phyloP scores from a whole-genome alignment of 2,113 vertebrate genomes.

The Anarrhichthys ocellatus region DNA sequence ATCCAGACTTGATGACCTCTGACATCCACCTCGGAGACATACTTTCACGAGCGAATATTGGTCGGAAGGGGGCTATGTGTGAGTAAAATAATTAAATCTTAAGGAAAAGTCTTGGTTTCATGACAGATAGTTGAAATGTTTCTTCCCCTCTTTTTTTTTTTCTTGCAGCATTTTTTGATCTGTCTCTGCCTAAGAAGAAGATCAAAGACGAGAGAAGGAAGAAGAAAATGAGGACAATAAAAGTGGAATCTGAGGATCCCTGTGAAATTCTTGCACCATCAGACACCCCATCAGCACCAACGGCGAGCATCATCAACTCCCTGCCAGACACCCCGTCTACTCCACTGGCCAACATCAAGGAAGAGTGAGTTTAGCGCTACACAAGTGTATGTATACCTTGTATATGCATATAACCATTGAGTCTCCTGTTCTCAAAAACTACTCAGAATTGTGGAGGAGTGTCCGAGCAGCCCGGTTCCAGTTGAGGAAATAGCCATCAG shows the following conservation, averaged over 20 bases:
- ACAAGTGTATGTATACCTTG: background rate
- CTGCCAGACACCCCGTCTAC: conserved; percentile 84
- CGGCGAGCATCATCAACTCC: conserved; percentile 65
- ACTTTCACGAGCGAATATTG: conserved; percentile 92
- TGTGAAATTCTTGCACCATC: conserved; percentile 84
- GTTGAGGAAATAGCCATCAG: conserved; percentile 93
- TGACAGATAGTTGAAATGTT: background rate
- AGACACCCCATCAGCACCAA: conserved; percentile 65
- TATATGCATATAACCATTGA: background rate
- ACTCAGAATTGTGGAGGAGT: conserved; percentile 90
- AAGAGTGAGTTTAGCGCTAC: conserved; percentile 88
- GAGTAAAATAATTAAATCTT: conserved; percentile 48
- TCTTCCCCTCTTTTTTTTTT: background rate
- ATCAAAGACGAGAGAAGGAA: conserved; percentile 93
- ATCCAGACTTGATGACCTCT: conserved; percentile 92
- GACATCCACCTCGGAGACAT: conserved; percentile 94
- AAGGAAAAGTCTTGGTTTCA: background rate
- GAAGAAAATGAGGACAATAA: conserved; percentile 91
- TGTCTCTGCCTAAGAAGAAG: conserved; percentile 92
- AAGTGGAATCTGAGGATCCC: conserved; percentile 91
- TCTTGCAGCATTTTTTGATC: conserved; percentile 87
- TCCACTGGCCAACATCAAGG: conserved; percentile 88
- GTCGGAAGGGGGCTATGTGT: conserved; percentile 92
- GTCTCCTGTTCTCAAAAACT: background rate
- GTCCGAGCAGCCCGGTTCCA: conserved; percentile 86